Base-by-base conservation (phyloP, 2,888 invertebrate genomes). In the Ernsta delagoae region DNA sequence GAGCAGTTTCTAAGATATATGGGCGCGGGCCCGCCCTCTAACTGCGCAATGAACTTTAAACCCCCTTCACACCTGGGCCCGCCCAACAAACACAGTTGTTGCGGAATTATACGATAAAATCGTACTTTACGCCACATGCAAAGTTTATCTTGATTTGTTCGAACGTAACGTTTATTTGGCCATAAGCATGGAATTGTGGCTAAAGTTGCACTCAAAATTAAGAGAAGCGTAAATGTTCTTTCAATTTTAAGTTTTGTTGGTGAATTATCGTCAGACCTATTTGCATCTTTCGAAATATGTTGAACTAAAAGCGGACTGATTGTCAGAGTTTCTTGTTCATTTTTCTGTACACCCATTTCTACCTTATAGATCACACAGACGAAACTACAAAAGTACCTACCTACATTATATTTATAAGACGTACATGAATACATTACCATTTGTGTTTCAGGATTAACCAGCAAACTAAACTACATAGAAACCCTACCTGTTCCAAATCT, bases 1-100 rank as follows among this genome's bases (percentile, higher is more conserved):
- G 83, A 83, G 81, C 83, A 79, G 79, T 83, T 81, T 79, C 83
- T 75, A 84, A 89, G 86, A 91, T 91, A 90, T 89, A 91, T 83
- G 88, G 82, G 83, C 80, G 73, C 71, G 77, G 74, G 83, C 78
- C 85, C 91, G 86, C 91, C 91, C 84, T 84, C 85, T 82, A 83
- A 83, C 88, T 89, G 88, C 83, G 87, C 89, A 89, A 87, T 91
- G 90, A 90, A 91, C 90, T 90, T 90, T 90, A 90, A 89, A 89
- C 86, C 85, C 88, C 84, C 86, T 83, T 83, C 78, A 85, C 88
- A 90, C 90, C 90, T 90, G 88, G 74, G 79, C 74, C 85, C 88
- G 87, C 89, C 88, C 88, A 87, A 86, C 82, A 81, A 88, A 89
- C 89, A 88, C 85, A 89, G 88, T 89, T 90, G 88, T 88, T 87